A percentile compares a stretch with the other conserved stretches of the same genome.
Evolutionary conservation across 35 echinoderm and acorn worm genomes (phyloP).

Genomic region (Apostichopus parvimensis): DNA sequence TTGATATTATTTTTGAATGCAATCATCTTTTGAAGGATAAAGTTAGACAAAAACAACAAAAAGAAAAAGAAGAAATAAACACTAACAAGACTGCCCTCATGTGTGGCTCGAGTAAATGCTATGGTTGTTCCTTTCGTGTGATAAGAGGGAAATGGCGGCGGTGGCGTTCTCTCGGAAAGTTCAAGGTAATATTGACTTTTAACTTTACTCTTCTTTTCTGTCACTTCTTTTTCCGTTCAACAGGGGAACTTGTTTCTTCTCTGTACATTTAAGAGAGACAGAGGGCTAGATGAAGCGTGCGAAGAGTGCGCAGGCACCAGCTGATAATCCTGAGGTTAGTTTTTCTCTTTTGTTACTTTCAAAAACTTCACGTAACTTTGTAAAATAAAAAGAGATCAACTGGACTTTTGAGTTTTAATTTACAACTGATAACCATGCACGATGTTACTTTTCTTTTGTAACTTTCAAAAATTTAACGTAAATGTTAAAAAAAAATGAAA

Average conservation of each 20-base stretch:
- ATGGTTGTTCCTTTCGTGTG: background rate
- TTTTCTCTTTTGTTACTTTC: background rate
- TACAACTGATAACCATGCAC: too few species aligned
- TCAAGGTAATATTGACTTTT: conserved; percentile 28
- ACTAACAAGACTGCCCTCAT: conserved; percentile 13
- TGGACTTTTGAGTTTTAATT: too few species aligned
- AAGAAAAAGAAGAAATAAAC: background rate
- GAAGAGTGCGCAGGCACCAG: conserved; percentile 19
- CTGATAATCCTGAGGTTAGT: conserved; percentile 43
- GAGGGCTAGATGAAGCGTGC: conserved; percentile 37
- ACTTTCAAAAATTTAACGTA: too few species aligned
- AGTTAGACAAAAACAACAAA: too few species aligned
- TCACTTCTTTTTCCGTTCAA: background rate
- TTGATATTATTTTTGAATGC: too few species aligned
- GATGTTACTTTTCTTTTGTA: too few species aligned
- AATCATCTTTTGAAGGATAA: too few species aligned
- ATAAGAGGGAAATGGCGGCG: conserved; percentile 36
- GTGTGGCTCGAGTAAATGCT: conserved; percentile 8
- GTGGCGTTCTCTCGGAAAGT: conserved; percentile 23
- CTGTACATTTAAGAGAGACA: conserved; percentile 1
- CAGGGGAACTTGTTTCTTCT: conserved; percentile 50
- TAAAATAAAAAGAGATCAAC: too few species aligned
- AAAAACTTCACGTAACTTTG: too few species aligned
- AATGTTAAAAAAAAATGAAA: too few species aligned
- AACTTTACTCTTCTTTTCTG: background rate